phyloP scores from a whole-genome alignment of 1,140 invertebrate genomes.

The Dendrolimus punctatus region DNA sequence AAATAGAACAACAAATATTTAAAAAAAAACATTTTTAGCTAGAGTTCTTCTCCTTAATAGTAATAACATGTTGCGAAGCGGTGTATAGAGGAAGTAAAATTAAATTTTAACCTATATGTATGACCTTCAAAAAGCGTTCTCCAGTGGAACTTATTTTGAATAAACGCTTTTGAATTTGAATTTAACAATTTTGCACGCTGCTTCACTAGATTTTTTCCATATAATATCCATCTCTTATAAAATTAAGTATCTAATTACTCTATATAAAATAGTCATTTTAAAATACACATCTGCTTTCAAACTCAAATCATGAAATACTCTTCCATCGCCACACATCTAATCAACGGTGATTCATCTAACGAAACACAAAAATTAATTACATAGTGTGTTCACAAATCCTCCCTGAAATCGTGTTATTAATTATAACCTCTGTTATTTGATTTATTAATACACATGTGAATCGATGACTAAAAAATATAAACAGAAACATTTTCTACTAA shows the following conservation, averaged over 20 bases:
- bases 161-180: too few relatives aligned
- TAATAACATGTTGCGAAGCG: too few relatives aligned
- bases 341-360: constrained; percentile 63
- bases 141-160: too few relatives aligned
- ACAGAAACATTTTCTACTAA: constrained; percentile 5
- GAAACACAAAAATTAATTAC: constrained; percentile 66
- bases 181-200: too few relatives aligned
- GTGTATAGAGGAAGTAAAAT: too few relatives aligned
- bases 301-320: constrained; percentile 35
- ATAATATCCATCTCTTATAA: too few relatives aligned
- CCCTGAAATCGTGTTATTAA: constrained; percentile 60
- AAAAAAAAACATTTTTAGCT: too few relatives aligned
- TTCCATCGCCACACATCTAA: constrained; percentile 40
- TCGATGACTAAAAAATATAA: constrained; percentile 38
- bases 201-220: too few relatives aligned
- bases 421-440: constrained; percentile 50
- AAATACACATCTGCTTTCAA: constrained; percentile 58
- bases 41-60: too few relatives aligned
- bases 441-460: constrained; percentile 49
- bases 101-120: too few relatives aligned
- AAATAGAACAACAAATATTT: too few relatives aligned
- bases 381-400: constrained; percentile 50
- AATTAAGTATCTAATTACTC: constrained; percentile 15
- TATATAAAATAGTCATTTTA: constrained; percentile 56
- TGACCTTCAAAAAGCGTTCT: too few relatives aligned